These are phyloP conservation scores for Dysidea cf. avara DNA, from an alignment of 37 sponge, comb jelly and placozoan species.

Conservation along the genomic window DNA sequence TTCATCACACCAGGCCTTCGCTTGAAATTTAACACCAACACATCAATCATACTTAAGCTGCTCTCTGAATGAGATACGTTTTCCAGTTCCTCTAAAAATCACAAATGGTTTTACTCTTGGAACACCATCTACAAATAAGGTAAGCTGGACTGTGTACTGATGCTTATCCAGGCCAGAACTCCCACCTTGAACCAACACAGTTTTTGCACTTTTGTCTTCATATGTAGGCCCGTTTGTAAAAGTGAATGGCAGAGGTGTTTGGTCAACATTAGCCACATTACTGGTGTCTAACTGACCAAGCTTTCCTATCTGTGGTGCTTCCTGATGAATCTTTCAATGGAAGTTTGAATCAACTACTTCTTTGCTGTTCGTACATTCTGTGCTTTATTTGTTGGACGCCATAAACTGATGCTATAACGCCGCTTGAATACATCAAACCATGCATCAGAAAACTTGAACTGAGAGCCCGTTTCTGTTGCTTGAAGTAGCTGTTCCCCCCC, in stretches of 20 bases:
- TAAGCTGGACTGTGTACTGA: slow-evolving; percentile 44
- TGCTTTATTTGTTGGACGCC: slow-evolving; percentile 11
- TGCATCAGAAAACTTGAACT: no score
- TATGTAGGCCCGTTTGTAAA: no score
- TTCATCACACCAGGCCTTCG: no score
- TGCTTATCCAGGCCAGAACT: no score
- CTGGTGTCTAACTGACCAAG: no score
- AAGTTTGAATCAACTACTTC: slow-evolving; percentile 16
- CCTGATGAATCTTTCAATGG: slow-evolving; percentile 21
- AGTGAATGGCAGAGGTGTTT: no score
- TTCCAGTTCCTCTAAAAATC: slow-evolving; percentile 33
- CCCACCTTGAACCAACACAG: slow-evolving; percentile 48
- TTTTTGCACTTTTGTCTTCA: slow-evolving; percentile 6
- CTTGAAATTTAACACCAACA: slow-evolving; percentile 39
- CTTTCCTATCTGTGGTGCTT: no score
- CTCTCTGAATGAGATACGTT: no score
- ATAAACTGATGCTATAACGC: slow-evolving; percentile 3
- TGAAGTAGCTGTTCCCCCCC: slow-evolving; percentile 5
- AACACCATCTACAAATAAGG: slow-evolving; percentile 53
- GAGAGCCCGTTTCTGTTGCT: slow-evolving; percentile 1
- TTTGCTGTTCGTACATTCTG: slow-evolving; percentile 37
- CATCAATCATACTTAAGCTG: slow-evolving; percentile 28
- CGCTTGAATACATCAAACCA: slow-evolving; percentile 28
- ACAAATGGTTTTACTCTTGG: slow-evolving; percentile 38
- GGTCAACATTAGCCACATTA: no score